Base-by-base conservation (phyloP, 2,113 vertebrate genomes). In the Mugil cephalus region DNA sequence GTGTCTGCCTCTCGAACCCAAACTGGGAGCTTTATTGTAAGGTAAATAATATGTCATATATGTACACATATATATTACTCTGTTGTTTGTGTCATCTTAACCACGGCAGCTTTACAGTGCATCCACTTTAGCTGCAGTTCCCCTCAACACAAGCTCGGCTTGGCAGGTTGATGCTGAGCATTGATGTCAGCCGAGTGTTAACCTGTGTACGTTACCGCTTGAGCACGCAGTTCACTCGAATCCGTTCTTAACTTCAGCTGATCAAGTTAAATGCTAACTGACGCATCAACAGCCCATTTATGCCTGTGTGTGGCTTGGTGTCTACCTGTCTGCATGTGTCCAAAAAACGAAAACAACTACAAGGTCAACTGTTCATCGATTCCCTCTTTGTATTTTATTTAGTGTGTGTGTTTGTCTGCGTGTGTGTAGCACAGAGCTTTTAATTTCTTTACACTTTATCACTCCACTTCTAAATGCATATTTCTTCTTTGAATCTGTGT, bases 381-480 rank as follows among this genome's bases (percentile, higher is more conserved):
- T 79, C 50, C 10, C 39, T 6, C 10, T 15, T 53, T 46, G 14
- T 13, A 15, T 69, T 19, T 34, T 13, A 12, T 19, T 34, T 13
- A 12, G 8, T 71, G 19, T 17, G 10, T 65, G 46, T 47, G 13
- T 46, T 12, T 66, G 35, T 60, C 18, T 62, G 59, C 46, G 4
- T 60, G 53, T 64, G 67, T 59, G 46, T 54, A 47, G 53, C 48
- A 45, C 14, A n/a, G n/a, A n/a, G n/a, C n/a, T n/a, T n/a, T n/a
- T n/a, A n/a, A n/a, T n/a, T 45, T 43, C 14, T n/a, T n/a, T 63
- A 73, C n/a, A n/a, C n/a, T n/a, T n/a, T n/a, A 85, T 75, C 42
- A 75, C 64, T 38, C 79, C 64, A 46, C 79, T 54, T 77, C 54
- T 77, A 68, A 77, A 77, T 72, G 60, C 48, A 69, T 51, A 8